phyloP scores from a whole-genome alignment of 2,113 vertebrate genomes.

The Eretmochelys imbricata region DNA sequence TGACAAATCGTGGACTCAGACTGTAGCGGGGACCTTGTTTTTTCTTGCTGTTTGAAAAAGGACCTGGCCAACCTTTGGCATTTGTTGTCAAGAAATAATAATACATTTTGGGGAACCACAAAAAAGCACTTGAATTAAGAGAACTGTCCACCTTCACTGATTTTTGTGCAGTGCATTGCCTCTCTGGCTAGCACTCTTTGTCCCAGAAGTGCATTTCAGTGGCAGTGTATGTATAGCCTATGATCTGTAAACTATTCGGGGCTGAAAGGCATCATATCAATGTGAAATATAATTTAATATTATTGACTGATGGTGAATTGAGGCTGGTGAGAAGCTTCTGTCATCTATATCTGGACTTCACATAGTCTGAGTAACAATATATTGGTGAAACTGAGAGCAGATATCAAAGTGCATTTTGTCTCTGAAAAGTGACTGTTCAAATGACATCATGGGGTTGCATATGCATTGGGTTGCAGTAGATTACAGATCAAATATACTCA shows the following conservation, averaged over 20 bases:
- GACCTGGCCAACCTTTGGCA: neutral
- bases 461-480: neutral
- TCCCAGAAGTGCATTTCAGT: neutral
- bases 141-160: neutral
- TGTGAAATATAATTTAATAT: no score
- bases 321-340: neutral
- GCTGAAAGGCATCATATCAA: neutral
- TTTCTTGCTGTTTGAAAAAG: neutral
- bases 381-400: no score
- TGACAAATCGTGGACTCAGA: neutral
- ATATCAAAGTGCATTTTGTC: no score
- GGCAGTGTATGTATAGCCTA: neutral
- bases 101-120: neutral
- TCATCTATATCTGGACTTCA: neutral
- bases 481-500: neutral
- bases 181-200: neutral
- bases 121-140: neutral
- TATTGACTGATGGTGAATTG: neutral
- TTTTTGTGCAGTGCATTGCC: neutral
- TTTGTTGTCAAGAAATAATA: rapidly evolving
- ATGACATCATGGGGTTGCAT: neutral
- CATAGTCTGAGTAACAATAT: neutral
- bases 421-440: neutral
- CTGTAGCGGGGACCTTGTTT: neutral
- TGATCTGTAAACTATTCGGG: neutral